These are phyloP conservation scores for Disparrhopalites patrizii DNA, from an alignment of 2,888 invertebrate species.

Conservation along the genomic window DNA sequence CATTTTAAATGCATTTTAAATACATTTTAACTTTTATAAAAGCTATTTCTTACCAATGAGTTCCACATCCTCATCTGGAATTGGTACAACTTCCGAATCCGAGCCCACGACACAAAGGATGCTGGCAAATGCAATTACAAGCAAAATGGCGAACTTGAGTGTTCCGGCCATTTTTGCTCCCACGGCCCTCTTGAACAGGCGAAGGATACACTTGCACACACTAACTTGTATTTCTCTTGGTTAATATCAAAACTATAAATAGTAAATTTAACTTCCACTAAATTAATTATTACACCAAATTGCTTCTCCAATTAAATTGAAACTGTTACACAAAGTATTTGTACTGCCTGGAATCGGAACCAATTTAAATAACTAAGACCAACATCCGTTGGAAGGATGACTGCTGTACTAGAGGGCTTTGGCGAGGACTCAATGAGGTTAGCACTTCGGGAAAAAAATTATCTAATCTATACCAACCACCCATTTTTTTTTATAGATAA, in stretches of 20 bases:
- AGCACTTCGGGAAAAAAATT: constrained; percentile 4
- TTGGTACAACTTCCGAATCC: neutral
- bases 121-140: neutral
- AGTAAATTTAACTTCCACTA: neutral
- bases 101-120: neutral
- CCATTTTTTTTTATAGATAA: constrained; percentile 6
- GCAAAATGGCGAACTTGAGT: neutral
- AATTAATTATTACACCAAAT: neutral
- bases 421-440: constrained; percentile 10
- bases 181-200: neutral
- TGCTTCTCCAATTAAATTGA: neutral
- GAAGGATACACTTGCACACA: neutral
- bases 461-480: constrained; percentile 13
- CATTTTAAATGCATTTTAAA: no score
- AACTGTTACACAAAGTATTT: neutral
- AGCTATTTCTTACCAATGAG: constrained; percentile 5
- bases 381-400: neutral
- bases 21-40: neutral
- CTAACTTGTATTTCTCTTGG: neutral
- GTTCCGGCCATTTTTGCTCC: neutral
- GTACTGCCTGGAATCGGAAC: no score
- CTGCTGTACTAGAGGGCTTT: neutral
- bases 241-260: neutral
- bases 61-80: constrained; percentile 15
- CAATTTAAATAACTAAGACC: no score